These are phyloP conservation scores for Cabera pusaria DNA, from an alignment of 2,888 invertebrate genomes.

Conservation along the genomic window DNA sequence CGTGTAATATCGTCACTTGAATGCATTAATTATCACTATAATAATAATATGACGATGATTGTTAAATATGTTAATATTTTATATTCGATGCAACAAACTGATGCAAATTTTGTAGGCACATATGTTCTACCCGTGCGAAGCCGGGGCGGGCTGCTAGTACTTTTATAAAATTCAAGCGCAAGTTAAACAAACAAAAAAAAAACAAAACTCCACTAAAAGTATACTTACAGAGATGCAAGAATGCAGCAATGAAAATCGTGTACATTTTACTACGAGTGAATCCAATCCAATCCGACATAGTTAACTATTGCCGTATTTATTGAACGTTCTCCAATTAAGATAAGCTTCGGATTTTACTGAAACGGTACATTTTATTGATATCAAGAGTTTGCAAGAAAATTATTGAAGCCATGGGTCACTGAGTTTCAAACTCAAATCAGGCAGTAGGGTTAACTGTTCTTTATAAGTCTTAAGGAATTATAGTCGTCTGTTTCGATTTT, in stretches of 20 bases:
- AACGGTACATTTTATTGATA: constrained; percentile 12
- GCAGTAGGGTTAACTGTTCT: too few relatives aligned
- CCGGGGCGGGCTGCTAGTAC: too few relatives aligned
- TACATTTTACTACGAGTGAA: constrained; percentile 24
- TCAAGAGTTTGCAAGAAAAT: constrained; percentile 2
- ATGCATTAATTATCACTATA: too few relatives aligned
- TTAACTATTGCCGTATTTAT: constrained; percentile 18
- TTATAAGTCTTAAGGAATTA: too few relatives aligned
- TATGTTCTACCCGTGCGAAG: too few relatives aligned
- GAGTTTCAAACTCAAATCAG: neutral
- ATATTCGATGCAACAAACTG: too few relatives aligned
- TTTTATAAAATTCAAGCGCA: too few relatives aligned
- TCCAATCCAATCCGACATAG: constrained; percentile 23
- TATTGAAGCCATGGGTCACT: neutral
- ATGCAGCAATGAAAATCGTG: constrained; percentile 19
- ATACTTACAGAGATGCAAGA: constrained; percentile 19
- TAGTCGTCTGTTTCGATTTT: too few relatives aligned
- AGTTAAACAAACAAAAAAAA: constrained; percentile 32
- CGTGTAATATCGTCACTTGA: too few relatives aligned
- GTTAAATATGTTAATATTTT: too few relatives aligned
- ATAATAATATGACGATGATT: too few relatives aligned
- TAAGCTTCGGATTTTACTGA: constrained; percentile 20
- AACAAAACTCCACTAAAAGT: constrained; percentile 22
- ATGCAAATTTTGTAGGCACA: too few relatives aligned
- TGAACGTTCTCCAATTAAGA: constrained; percentile 32